Conservation (phyloP, 2,113 vertebrate genomes). For the Pseudorectes ferrugineus region DNA sequence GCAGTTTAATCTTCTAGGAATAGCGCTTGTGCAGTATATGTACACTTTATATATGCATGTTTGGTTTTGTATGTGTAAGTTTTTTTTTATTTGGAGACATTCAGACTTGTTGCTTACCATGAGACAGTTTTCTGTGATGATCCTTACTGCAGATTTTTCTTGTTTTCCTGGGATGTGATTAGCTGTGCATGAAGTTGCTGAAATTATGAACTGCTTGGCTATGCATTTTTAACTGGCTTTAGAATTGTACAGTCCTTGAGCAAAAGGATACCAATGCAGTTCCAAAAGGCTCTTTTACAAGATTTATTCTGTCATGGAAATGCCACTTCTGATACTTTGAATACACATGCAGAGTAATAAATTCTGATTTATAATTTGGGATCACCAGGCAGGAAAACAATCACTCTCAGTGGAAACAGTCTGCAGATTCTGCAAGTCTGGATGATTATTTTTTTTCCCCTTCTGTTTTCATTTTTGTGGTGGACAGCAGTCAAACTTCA, state of each 20-base stretch:
- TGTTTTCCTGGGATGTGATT: constrained; percentile 6
- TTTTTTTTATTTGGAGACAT: constrained; percentile 28
- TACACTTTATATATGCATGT: constrained; percentile 74
- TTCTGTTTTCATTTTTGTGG: background rate
- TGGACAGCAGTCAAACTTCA: background rate
- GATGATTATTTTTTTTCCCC: background rate
- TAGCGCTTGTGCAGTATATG: constrained; percentile 69
- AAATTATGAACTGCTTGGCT: constrained; percentile 12
- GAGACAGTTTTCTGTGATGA: constrained; percentile 11
- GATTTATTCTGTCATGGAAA: background rate
- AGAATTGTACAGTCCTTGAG: constrained; percentile 3
- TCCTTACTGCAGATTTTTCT: constrained; percentile 48
- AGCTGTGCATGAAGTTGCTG: background rate
- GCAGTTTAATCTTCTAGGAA: constrained; percentile 75
- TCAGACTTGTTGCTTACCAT: constrained; percentile 66
- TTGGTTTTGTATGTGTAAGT: constrained; percentile 37
- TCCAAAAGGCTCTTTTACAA: constrained; percentile 32
- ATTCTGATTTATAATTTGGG: background rate
- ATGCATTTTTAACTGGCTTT: constrained; percentile 1
- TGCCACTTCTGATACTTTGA: background rate
- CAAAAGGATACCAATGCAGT: constrained; percentile 44
- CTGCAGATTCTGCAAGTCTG: background rate
- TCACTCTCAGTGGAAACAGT: background rate
- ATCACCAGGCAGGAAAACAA: background rate
- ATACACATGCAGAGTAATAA: background rate